phyloP scores from a whole-genome alignment of 2,797 vertebrate genomes.

The Erpetoichthys calabaricus region DNA sequence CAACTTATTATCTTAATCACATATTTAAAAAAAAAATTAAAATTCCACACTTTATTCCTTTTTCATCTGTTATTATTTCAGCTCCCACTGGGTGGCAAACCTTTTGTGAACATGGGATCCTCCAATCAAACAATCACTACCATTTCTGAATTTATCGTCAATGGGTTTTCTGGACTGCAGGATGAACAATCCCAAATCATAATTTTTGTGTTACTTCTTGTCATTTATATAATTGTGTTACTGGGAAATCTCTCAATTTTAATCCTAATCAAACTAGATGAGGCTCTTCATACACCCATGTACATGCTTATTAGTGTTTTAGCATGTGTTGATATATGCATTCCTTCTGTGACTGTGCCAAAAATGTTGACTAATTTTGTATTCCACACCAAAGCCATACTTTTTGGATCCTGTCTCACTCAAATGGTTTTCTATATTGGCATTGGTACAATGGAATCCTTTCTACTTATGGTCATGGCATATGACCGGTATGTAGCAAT shows the following conservation, averaged over 20 bases:
- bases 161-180: background rate
- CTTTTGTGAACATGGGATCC: background rate
- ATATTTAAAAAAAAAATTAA: background rate
- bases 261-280: background rate
- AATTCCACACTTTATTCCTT: background rate
- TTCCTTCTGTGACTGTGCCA: slow-evolving; percentile 1
- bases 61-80: background rate
- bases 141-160: slow-evolving; percentile 1
- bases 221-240: background rate
- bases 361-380: slow-evolving; percentile 1
- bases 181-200: background rate
- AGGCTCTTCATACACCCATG: background rate
- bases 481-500: background rate
- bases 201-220: background rate
- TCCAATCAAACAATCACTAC: background rate
- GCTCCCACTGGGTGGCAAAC: background rate
- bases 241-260: slow-evolving; percentile 3
- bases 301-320: background rate
- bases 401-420: slow-evolving; percentile 1
- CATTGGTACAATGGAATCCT: slow-evolving; percentile 2
- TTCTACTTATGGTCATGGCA: background rate
- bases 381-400: background rate
- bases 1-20: background rate
- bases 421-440: slow-evolving; percentile 1
- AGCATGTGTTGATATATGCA: background rate